Conservation (phyloP, 2,113 vertebrate genomes). For the Raja brachyura region DNA sequence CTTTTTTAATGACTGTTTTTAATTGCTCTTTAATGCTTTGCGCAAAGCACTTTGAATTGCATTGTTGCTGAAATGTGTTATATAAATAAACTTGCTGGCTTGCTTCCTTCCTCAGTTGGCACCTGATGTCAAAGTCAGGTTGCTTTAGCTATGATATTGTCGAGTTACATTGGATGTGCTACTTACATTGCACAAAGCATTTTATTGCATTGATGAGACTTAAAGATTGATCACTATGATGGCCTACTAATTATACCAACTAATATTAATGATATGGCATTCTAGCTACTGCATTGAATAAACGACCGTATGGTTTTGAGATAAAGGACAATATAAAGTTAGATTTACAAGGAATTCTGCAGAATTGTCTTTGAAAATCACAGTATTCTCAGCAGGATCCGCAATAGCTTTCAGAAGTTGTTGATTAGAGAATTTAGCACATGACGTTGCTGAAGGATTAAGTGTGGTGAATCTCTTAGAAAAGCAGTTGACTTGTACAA, state of each 20-base stretch:
- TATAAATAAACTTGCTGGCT: no score
- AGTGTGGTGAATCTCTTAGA: not conserved
- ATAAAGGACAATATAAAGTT: not conserved
- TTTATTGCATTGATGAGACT: no score
- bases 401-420: not conserved
- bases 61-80: no score
- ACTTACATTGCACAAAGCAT: not conserved
- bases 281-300: not conserved
- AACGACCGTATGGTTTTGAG: not conserved
- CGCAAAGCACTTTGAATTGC: no score
- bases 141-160: not conserved
- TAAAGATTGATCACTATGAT: not conserved
- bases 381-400: not conserved
- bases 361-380: not conserved
- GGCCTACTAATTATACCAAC: not conserved
- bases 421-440: not conserved
- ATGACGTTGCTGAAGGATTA: not conserved
- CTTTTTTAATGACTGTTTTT: no score
- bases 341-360: not conserved
- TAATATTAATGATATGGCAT: not conserved
- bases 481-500: conserved; percentile 6
- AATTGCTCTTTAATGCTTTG: no score
- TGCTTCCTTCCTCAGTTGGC: not conserved
- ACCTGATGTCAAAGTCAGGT: not conserved
- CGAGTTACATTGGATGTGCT: not conserved